Base-by-base conservation (phyloP, 2,888 invertebrate genomes). In the Palloptera scutellata region DNA sequence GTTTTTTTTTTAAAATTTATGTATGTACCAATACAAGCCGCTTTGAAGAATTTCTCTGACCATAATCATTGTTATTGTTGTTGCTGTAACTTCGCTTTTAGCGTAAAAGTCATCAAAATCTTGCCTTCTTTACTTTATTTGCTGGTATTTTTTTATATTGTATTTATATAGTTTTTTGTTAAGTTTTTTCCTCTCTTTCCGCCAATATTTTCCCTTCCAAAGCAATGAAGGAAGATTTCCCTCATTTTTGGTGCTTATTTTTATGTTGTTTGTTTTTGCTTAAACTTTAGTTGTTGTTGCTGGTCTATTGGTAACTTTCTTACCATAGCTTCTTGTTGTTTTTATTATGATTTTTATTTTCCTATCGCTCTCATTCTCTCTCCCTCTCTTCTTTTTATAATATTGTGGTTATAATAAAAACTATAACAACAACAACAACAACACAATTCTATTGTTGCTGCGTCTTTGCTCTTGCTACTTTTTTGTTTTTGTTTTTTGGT, bases 301-400 rank as follows among this genome's bases (percentile, higher is more conserved):
- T n/a, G n/a, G n/a, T n/a, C n/a, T 54, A 19, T 57, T 42, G n/a
- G 17, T 15, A 61, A 53, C 62, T 60, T 66, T 64, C 58, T 51
- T 41, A 60, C n/a, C 52, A 43, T 65, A 30, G 10, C 10, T 52
- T 55, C 15, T 57, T 62, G 17, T 52, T n/a, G 41, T 59, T 63
- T 41, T 48, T 52, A 57, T 57, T 51, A 10, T 42, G 11, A 3
- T 40, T 6, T 61, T 15, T 30, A 10, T 30, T 13, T 11, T 55
- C 12, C 55, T n/a, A 30, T n/a, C 19, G 9, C 20, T 30, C 30
- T 30, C 30, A 4, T 30, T 30, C 6, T 30, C n/a, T n/a, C n/a
- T n/a, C n/a, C n/a, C n/a, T n/a, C n/a, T 30, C 6, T 30, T 30
- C 6, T 4, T 30, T 30, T 30, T 30, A 30, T 30, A 4, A 30